phyloP scores from a whole-genome alignment of 2,888 invertebrate genomes.

The Caenorhabditis afra region DNA sequence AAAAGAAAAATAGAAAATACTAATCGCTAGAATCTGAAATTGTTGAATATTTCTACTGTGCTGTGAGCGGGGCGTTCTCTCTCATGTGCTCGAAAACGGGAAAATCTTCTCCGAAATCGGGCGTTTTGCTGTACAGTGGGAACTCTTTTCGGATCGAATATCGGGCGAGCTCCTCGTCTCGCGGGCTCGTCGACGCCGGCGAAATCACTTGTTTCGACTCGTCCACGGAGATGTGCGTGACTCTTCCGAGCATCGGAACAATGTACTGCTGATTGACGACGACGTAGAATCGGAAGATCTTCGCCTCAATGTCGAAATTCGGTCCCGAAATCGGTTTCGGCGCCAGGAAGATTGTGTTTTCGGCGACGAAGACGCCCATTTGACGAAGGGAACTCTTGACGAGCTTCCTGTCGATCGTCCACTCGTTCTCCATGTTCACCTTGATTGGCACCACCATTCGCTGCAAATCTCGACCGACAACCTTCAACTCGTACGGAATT shows the following conservation, averaged over 20 bases:
- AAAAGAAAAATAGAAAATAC: conserved; percentile 6
- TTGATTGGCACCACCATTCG: conserved; percentile 72
- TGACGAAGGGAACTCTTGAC: conserved; percentile 72
- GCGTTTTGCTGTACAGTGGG: conserved; percentile 69
- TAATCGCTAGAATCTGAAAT: conserved; percentile 1
- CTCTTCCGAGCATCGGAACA: conserved; percentile 78
- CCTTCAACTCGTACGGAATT: conserved; percentile 74
- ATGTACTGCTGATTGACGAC: conserved; percentile 73
- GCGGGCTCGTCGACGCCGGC: conserved; percentile 56
- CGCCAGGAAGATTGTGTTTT: conserved; percentile 88
- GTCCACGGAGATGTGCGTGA: conserved; percentile 77
- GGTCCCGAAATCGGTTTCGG: conserved; percentile 88
- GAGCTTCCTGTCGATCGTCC: conserved; percentile 72
- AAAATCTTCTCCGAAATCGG: conserved; percentile 66
- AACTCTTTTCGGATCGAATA: conserved; percentile 71
- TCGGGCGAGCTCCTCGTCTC: conserved; percentile 68
- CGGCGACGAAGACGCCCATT: conserved; percentile 84
- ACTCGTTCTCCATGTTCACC: conserved; percentile 76
- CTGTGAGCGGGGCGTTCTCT: conserved; percentile 47
- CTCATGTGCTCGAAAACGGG: conserved; percentile 73
- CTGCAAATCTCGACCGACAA: conserved; percentile 71
- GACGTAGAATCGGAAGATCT: conserved; percentile 81
- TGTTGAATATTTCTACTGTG: conserved; percentile 16
- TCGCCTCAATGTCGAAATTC: conserved; percentile 87
- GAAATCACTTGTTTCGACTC: conserved; percentile 72